Evolutionary conservation across 92 coral and sea anemone species (phyloP).

Genomic region (Scolanthus callimorphus): DNA sequence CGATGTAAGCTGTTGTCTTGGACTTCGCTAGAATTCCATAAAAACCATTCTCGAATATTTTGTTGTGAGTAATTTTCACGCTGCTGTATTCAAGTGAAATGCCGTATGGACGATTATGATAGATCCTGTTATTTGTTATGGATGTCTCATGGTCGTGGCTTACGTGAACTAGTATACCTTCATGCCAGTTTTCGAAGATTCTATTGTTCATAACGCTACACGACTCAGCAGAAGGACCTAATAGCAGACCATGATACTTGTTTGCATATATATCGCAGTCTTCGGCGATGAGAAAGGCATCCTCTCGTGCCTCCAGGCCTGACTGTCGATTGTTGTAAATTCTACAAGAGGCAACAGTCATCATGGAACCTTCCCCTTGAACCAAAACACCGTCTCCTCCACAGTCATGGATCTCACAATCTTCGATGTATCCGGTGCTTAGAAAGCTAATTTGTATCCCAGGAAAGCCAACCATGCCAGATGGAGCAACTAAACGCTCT

Average conservation of each 20-base stretch:
- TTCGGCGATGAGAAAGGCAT: constrained; percentile 39
- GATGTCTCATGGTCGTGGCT: neutral
- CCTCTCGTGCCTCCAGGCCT: constrained; percentile 64
- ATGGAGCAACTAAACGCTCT: neutral
- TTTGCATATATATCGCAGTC: constrained; percentile 45
- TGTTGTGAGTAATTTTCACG: constrained; percentile 22
- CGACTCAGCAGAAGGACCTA: constrained; percentile 37
- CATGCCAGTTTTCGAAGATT: constrained; percentile 53
- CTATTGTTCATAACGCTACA: constrained; percentile 31
- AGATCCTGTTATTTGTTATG: constrained; percentile 28
- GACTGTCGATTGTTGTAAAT: constrained; percentile 50
- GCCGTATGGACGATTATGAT: constrained; percentile 63
- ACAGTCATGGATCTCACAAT: constrained; percentile 46
- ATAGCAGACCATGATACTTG: constrained; percentile 40
- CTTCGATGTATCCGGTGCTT: constrained; percentile 32
- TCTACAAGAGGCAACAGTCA: constrained; percentile 29
- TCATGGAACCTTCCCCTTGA: constrained; percentile 20
- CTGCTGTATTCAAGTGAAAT: constrained; percentile 40
- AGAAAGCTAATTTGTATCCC: constrained; percentile 25
- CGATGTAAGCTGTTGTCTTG: constrained; percentile 31
- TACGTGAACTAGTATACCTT: constrained; percentile 32
- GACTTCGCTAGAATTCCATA: constrained; percentile 45
- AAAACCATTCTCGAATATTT: constrained; percentile 64
- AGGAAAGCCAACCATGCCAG: constrained; percentile 40
- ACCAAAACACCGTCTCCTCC: constrained; percentile 55